Evolutionary conservation across 2,888 invertebrate genomes (phyloP), one percentile per base, ranked within the genome.

Genomic region (Synergus japonicus): DNA sequence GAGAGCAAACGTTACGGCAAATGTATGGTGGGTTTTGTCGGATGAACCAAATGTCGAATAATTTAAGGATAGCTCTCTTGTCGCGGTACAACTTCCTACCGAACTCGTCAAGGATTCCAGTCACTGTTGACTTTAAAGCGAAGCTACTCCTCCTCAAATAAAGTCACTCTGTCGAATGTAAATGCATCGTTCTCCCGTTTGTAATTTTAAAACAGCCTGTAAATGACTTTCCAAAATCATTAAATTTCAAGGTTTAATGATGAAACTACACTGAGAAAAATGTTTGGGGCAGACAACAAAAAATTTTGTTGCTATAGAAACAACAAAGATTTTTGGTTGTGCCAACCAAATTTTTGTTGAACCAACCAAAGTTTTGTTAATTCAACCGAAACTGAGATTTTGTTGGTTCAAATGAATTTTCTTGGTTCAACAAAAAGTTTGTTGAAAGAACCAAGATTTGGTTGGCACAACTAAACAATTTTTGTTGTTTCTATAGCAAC

Each of bases 1-100:
- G 78, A 83, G 83, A 78, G 85, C 81, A 87, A 87, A 85, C 85
- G 85, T 83, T 83, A 79, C 81, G 76, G 77, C 81, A 80, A 82
- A 81, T 80, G 79, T 76, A 54, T 80, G 78, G 80, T 79, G 79
- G 76, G 73, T 78, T 65, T 81, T 78, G 66, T 77, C 58, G 77
- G 76, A 78, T 79, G 65, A 69, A 81, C 76, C 63, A 77, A 63
- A 81, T 77, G 79, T 81, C 84, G 83, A 84, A 86, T 86, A 85
- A 85, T 85, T 85, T 82, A 86, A 82, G 80, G 77, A 69, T 18
- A 76, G 78, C 81, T 81, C 80, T 81, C 49, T 49, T 69, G 65
- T 44, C 37, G 58, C 41, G 41, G 37, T 76, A 18, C 63, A 63
- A 15, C 44, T 76, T 76, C 15, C 73, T 54, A 54, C 73, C 54